Evolutionary conservation across 2,888 invertebrate species (phyloP).

Genomic region (Pollenia labialis): DNA sequence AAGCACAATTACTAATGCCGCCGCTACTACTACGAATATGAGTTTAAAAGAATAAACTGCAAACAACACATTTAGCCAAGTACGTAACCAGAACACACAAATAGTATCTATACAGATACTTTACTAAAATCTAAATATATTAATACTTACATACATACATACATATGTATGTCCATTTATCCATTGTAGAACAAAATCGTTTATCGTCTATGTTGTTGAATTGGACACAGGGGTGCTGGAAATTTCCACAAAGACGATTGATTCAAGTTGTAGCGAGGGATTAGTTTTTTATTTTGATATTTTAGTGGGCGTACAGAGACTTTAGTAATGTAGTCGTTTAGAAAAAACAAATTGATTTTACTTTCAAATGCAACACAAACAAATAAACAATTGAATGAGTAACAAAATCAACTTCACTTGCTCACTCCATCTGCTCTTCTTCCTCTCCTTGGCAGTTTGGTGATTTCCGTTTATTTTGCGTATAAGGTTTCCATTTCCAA

Average conservation of each 20-base stretch:
- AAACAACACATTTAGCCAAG: neutral
- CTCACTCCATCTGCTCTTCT: conserved; percentile 1
- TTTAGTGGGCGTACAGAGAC: neutral
- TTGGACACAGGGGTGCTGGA: conserved; percentile 10
- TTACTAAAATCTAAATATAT: too few species aligned
- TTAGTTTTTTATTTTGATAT: neutral
- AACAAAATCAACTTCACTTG: conserved; percentile 38
- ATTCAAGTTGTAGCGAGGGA: conserved; percentile 15
- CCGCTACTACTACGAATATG: neutral
- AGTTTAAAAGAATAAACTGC: conserved; percentile 18
- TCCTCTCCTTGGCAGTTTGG: neutral
- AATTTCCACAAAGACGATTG: conserved; percentile 14
- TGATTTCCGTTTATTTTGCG: conserved; percentile 3
- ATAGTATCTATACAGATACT: too few species aligned
- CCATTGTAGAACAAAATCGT: conserved; percentile 3
- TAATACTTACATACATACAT: neutral
- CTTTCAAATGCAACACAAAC: neutral
- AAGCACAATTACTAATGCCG: conserved; percentile 19
- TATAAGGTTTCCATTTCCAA: conserved; percentile 46
- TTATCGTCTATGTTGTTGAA: neutral
- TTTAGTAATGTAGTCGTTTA: conserved; percentile 40
- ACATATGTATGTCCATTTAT: too few species aligned
- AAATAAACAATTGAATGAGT: conserved; percentile 41
- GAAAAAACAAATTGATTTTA: conserved; percentile 59
- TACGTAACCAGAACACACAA: too few species aligned